phyloP scores from a whole-genome alignment of 2,888 invertebrate species.

The Meloe dianella region DNA sequence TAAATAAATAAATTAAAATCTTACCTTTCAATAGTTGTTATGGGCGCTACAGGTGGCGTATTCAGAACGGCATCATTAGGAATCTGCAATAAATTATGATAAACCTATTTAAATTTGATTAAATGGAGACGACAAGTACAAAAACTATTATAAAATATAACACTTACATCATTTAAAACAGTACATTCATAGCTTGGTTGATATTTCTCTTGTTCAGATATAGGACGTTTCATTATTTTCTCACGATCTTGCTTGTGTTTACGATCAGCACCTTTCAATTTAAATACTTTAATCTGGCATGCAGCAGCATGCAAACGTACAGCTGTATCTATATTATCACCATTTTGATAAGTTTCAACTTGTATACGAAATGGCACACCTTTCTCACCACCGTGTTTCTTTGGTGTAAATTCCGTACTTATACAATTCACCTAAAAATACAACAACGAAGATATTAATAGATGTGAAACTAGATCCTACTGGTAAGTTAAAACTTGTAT shows the following conservation, averaged over 20 bases:
- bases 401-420: slow-evolving; percentile 96
- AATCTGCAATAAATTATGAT: slow-evolving; percentile 59
- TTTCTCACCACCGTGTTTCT: slow-evolving; percentile 97
- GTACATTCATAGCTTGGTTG: slow-evolving; percentile 97
- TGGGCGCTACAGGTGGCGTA: slow-evolving; percentile 61
- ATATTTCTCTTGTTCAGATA: slow-evolving; percentile 86
- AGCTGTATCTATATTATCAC: slow-evolving; percentile 58
- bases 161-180: slow-evolving; percentile 84
- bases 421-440: slow-evolving; percentile 85
- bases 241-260: slow-evolving; percentile 97
- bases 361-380: slow-evolving; percentile 96
- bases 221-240: slow-evolving; percentile 86
- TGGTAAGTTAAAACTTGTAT: neutral
- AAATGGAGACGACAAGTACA: too few species aligned
- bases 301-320: slow-evolving; percentile 90
- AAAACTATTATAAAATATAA: neutral
- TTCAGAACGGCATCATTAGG: slow-evolving; percentile 67
- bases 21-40: slow-evolving; percentile 64
- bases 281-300: slow-evolving; percentile 94
- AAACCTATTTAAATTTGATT: too few species aligned
- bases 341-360: slow-evolving; percentile 83
- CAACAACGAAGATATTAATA: slow-evolving; percentile 9
- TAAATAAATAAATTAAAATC: neutral
- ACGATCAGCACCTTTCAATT: slow-evolving; percentile 94
- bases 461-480: neutral